These are phyloP conservation scores for Scaptomyza reducta DNA, from an alignment of 2,888 invertebrate genomes.

Conservation along the genomic window DNA sequence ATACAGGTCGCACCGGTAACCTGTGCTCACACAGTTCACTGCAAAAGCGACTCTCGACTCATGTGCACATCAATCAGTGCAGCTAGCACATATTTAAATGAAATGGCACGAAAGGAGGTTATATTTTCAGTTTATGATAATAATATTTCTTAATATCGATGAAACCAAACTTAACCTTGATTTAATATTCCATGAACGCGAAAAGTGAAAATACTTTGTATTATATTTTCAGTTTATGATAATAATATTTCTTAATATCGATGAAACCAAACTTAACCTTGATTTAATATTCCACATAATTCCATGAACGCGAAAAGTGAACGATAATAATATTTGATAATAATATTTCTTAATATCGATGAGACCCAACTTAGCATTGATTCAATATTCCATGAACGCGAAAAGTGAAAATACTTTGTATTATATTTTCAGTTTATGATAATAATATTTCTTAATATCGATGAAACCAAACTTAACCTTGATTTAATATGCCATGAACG, in stretches of 20 bases:
- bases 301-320: not conserved
- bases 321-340: not conserved
- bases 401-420: not conserved
- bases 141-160: not conserved
- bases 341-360: not conserved
- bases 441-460: not conserved
- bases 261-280: too few relatives aligned
- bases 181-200: conserved; percentile 1
- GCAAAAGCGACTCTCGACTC: conserved; percentile 20
- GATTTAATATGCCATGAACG: conserved; percentile 1
- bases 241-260: not conserved
- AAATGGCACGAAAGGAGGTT: not conserved
- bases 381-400: conserved; percentile 1
- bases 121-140: not conserved
- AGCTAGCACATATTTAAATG: conserved; percentile 9
- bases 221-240: not conserved
- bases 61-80: conserved; percentile 44
- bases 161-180: too few relatives aligned
- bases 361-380: too few relatives aligned
- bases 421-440: not conserved
- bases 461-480: too few relatives aligned
- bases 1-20: conserved; percentile 16
- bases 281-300: conserved; percentile 1
- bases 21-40: conserved; percentile 40
- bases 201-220: not conserved